A percentile compares a stretch with the other conserved stretches of the same genome.
Evolutionary conservation across 2,797 vertebrate genomes (phyloP).

Genomic region (Aulostomus chinensis): DNA sequence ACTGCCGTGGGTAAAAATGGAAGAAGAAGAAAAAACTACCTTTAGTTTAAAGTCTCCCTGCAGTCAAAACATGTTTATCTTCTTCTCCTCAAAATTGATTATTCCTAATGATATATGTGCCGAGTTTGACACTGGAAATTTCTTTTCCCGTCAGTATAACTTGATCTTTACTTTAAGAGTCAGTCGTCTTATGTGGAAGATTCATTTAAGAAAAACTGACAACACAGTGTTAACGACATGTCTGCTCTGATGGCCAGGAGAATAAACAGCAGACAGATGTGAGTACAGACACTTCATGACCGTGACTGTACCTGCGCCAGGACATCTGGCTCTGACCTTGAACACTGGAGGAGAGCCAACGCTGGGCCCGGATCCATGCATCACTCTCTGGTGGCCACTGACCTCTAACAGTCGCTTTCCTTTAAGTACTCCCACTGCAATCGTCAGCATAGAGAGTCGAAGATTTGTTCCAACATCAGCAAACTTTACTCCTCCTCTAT

Average conservation of each 20-base stretch:
- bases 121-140: too few species aligned
- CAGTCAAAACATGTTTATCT: too few species aligned
- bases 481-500: slow-evolving; percentile 47
- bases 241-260: slow-evolving; percentile 9
- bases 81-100: too few species aligned
- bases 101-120: too few species aligned
- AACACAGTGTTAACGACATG: too few species aligned
- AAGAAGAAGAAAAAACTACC: too few species aligned
- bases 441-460: slow-evolving; percentile 46
- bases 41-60: too few species aligned
- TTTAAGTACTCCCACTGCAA: slow-evolving; percentile 59
- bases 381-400: slow-evolving; percentile 64
- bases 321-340: slow-evolving; percentile 74
- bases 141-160: too few species aligned
- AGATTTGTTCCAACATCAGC: slow-evolving; percentile 60
- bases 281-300: slow-evolving; percentile 44
- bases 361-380: slow-evolving; percentile 61
- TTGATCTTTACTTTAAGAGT: too few species aligned
- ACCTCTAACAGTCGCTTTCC: slow-evolving; percentile 62
- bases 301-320: slow-evolving; percentile 39
- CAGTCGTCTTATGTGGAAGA: too few species aligned
- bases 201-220: too few species aligned
- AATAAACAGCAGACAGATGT: slow-evolving; percentile 27
- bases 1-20: too few species aligned
- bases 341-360: slow-evolving; percentile 62